A percentile compares a stretch with the other conserved stretches of the same genome.
These are phyloP conservation scores for Campylomormyrus tamandua DNA, from an alignment of 2,113 vertebrate species.

Conservation along the genomic window DNA sequence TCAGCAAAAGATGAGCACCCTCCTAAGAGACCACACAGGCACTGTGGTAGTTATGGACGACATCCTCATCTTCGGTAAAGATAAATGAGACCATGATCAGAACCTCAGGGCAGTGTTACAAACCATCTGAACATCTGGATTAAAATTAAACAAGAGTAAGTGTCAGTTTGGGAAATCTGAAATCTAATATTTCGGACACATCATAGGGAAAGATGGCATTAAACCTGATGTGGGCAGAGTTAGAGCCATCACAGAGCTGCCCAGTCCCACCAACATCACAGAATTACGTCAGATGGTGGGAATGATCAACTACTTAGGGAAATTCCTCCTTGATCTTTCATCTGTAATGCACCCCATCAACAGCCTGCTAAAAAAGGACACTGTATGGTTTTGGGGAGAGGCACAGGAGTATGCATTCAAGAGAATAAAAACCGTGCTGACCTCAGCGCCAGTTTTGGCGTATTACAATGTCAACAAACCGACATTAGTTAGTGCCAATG, in stretches of 20 bases:
- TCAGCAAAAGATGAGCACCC: too few relatives aligned
- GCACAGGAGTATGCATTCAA: constrained; percentile 6
- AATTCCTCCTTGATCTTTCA: constrained; percentile 5
- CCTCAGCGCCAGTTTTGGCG: neutral
- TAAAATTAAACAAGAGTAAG: too few relatives aligned
- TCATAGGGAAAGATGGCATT: constrained; percentile 20
- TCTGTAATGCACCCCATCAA: constrained; percentile 15
- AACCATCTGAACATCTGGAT: too few relatives aligned
- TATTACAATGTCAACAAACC: constrained; percentile 14
- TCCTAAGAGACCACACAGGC: too few relatives aligned
- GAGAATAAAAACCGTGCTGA: constrained; percentile 16
- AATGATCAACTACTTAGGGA: constrained; percentile 16
- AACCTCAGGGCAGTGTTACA: too few relatives aligned
- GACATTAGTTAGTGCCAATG: constrained; percentile 17
- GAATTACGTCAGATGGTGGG: neutral
- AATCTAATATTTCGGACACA: constrained; percentile 24
- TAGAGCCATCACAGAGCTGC: constrained; percentile 6
- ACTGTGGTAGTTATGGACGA: too few relatives aligned
- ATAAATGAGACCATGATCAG: too few relatives aligned
- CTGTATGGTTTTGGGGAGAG: neutral
- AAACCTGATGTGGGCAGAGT: constrained; percentile 22
- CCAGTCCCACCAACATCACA: neutral
- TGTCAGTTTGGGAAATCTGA: constrained; percentile 27
- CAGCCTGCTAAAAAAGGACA: neutral
- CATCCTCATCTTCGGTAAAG: too few relatives aligned